phyloP scores from a whole-genome alignment of 2,888 invertebrate genomes.

The Drosophila kuntzei region DNA sequence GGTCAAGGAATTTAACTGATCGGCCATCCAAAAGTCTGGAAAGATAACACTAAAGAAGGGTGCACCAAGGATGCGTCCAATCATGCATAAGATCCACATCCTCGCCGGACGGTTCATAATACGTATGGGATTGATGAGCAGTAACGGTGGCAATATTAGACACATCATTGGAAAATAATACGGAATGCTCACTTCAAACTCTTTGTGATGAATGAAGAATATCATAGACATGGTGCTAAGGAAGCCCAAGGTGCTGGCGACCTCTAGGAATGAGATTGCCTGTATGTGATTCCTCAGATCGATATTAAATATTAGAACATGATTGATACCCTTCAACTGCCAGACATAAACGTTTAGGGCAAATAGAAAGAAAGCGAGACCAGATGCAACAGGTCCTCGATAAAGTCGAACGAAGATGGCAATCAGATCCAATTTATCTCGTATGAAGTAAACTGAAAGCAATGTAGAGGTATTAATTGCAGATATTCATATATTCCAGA shows the following conservation, averaged over 20 bases:
- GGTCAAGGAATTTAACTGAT: constrained; percentile 96
- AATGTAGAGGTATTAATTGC: not conserved
- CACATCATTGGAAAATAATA: constrained; percentile 95
- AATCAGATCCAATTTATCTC: not conserved
- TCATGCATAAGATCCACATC: constrained; percentile 94
- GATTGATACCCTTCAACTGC: constrained; percentile 97
- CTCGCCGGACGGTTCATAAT: constrained; percentile 94
- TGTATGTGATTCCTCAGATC: constrained; percentile 95
- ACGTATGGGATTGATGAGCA: constrained; percentile 94
- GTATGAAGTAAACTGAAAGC: constrained; percentile 25
- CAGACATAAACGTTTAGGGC: constrained; percentile 97
- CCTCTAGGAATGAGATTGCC: constrained; percentile 95
- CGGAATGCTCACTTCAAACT: constrained; percentile 89
- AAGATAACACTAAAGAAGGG: constrained; percentile 97
- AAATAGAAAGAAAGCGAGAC: constrained; percentile 95
- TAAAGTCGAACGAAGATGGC: constrained; percentile 93
- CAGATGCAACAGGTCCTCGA: constrained; percentile 94
- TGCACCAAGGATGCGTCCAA: constrained; percentile 91
- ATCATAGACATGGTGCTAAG: constrained; percentile 95
- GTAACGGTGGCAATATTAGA: constrained; percentile 90
- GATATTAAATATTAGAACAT: constrained; percentile 97
- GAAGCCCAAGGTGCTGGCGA: constrained; percentile 94
- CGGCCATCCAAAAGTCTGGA: constrained; percentile 98
- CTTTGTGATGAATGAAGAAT: constrained; percentile 87
- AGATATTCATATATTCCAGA: not conserved